Evolutionary conservation across 1,140 invertebrate genomes (phyloP).

Genomic region (Ostrea edulis): DNA sequence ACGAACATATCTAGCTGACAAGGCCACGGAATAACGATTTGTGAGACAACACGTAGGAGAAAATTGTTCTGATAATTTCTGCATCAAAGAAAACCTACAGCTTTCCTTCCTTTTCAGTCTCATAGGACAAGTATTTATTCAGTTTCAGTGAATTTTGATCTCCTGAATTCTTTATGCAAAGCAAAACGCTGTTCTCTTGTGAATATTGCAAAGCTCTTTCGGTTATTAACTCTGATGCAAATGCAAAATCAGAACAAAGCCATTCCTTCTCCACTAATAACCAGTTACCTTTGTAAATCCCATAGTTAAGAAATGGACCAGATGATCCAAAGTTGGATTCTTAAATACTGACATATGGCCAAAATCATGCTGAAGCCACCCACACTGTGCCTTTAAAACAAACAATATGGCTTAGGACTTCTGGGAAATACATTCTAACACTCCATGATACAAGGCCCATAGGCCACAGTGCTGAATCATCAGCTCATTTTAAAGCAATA

Average conservation of each 20-base stretch:
- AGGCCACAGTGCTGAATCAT: background rate
- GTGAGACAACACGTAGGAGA: background rate
- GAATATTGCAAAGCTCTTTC: background rate
- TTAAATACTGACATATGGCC: constrained; percentile 77
- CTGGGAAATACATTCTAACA: background rate
- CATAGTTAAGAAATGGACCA: constrained; percentile 71
- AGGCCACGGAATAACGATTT: background rate
- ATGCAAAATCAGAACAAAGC: constrained; percentile 23
- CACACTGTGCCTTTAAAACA: constrained; percentile 73
- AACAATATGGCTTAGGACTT: constrained; percentile 28
- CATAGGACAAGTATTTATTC: background rate
- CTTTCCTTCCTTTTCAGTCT: background rate
- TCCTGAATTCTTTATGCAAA: background rate
- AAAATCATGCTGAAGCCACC: constrained; percentile 79
- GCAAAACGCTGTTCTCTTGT: background rate
- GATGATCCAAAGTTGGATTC: constrained; percentile 65
- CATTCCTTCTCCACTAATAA: background rate
- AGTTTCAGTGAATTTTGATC: background rate
- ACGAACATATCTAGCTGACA: background rate
- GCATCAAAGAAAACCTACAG: constrained; percentile 5
- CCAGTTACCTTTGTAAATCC: constrained; percentile 70
- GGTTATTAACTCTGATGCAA: constrained; percentile 11
- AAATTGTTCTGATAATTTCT: constrained; percentile 6
- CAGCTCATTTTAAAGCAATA: too few species aligned
- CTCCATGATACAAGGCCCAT: background rate